Conservation (phyloP, 2,888 invertebrate genomes). For the Silvanus unidentatus region DNA sequence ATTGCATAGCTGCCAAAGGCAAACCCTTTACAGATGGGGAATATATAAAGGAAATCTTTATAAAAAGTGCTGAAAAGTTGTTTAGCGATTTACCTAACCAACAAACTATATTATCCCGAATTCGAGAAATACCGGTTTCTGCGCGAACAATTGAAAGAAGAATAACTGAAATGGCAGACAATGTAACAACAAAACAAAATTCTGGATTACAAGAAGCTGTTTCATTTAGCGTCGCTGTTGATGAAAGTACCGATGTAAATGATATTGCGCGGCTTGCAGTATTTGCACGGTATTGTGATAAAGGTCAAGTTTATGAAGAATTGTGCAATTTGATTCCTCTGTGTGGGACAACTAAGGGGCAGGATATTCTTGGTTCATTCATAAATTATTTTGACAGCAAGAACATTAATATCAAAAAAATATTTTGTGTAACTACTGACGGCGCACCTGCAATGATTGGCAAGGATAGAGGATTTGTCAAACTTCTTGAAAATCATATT, state of each 20-base stretch:
- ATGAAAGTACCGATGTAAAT: slow-evolving; percentile 14
- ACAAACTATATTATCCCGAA: slow-evolving; percentile 15
- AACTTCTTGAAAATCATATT: slow-evolving; percentile 11
- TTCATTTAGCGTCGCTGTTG: slow-evolving; percentile 15
- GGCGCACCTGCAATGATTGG: slow-evolving; percentile 8
- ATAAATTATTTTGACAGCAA: slow-evolving; percentile 6
- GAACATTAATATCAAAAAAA: slow-evolving; percentile 10
- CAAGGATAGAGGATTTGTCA: slow-evolving; percentile 6
- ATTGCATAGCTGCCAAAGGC: slow-evolving; percentile 17
- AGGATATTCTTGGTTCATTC: slow-evolving; percentile 3
- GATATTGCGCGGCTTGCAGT: slow-evolving; percentile 15
- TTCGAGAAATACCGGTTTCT: slow-evolving; percentile 16
- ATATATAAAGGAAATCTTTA: slow-evolving; percentile 18
- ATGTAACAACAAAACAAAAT: slow-evolving; percentile 16
- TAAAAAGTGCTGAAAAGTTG: slow-evolving; percentile 20
- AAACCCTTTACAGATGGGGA: slow-evolving; percentile 20
- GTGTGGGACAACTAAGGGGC: slow-evolving; percentile 3
- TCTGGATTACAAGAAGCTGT: slow-evolving; percentile 14
- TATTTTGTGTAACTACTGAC: slow-evolving; percentile 10
- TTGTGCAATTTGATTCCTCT: slow-evolving; percentile 4
- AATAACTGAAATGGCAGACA: slow-evolving; percentile 13
- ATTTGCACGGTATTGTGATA: slow-evolving; percentile 11
- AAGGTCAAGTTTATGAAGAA: slow-evolving; percentile 9
- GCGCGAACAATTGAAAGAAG: slow-evolving; percentile 14
- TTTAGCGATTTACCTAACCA: slow-evolving; percentile 14